Base-by-base conservation (phyloP, 1,140 invertebrate species). In the Prorops nasuta region DNA sequence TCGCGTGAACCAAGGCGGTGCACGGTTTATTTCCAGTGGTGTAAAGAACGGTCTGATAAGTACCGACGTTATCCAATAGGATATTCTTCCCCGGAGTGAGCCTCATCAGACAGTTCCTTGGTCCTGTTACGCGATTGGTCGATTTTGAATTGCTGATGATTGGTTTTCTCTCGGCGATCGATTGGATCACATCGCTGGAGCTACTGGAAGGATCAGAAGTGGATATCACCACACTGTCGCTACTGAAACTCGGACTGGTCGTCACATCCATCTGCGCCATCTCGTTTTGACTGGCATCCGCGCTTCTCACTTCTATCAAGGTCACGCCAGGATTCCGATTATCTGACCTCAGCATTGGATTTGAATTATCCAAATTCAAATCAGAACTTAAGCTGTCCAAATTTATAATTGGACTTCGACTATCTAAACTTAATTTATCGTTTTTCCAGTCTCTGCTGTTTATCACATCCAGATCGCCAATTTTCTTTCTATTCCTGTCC, bases 41-140 rank as follows among this genome's bases (percentile, higher is more conserved):
- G 56, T 88, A 88, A 35, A 88, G 74, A 12, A 88, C 82, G 1
- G 86, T 80, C 43, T 80, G 75, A 58, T 83, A 84, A 22, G 84
- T 83, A 43, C 86, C 84, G 15, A 84, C 84, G 62, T 89, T 90
- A 67, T 90, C 88, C 8, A 91, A 66, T 1, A 90, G 69, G 58
- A 90, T 89, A 66, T 90, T 91, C 61, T 86, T 89, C 0, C 86
- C 86, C 1, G 81, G 81, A 55, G 87, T 87, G 44, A 90, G 78
- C 19, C 85, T 76, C 54, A 89, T 79, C 7, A 88, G 84, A 61
- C 87, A 89, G 53, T 86, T 84, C 48, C 87, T 79, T 0, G 88
- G 85, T 7, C 86, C 85, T 7, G 76, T 76, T 19, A 71, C 36
- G 48, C 75, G 21, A 55, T 66, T 65, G 28, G 55, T 54, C 3